Base-by-base conservation (phyloP, 2,113 vertebrate species). In the Cyanoramphus novaezelandiae region DNA sequence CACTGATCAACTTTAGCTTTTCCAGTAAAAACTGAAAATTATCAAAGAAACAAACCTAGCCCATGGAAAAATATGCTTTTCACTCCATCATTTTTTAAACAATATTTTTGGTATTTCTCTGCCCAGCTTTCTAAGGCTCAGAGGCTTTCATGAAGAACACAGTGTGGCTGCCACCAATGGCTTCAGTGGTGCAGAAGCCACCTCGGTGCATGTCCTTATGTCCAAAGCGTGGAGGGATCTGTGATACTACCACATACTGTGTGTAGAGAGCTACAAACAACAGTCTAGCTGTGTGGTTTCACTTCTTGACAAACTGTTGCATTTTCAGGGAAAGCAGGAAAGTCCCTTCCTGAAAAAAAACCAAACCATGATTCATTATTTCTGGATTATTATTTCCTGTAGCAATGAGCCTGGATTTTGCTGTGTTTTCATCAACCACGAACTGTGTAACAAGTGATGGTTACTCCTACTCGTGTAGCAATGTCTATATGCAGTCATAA, bases 61-160 rank as follows among this genome's bases (percentile, higher is more conserved):
- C 9, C 33, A 18, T 12, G 13, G 71, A 88, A 90, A 90, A 71
- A 55, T 11, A 10, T 2, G 17, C 11, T 21, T 87, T 77, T 78
- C 28, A 49, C 21, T 27, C 24, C 43, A 13, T 17, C 0, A 0
- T 31, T 65, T 74, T 33, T 55, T 8, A 5, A 60, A 44, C 7
- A 29, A 1, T n/a, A 33, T 15, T 68, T 74, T 71, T n/a, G 53
- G 2, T 39, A 20, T 21, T 77, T 65, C 11, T 65, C 13, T 74
- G 10, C 2, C 0, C 28, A 31, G 8, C 19, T 89, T 90, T 55
- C 33, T 46, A 70, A 78, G 41, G 12, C 39, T 76, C 21, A 27
- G 63, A 65, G 24, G 2, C 47, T 52, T 86, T 59, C 3, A 0
- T 37, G 29, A 70, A 70, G 63, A 72, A 11, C 2, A 2, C 0